phyloP scores from a whole-genome alignment of 1,140 invertebrate species.

The Bombus superbus region DNA sequence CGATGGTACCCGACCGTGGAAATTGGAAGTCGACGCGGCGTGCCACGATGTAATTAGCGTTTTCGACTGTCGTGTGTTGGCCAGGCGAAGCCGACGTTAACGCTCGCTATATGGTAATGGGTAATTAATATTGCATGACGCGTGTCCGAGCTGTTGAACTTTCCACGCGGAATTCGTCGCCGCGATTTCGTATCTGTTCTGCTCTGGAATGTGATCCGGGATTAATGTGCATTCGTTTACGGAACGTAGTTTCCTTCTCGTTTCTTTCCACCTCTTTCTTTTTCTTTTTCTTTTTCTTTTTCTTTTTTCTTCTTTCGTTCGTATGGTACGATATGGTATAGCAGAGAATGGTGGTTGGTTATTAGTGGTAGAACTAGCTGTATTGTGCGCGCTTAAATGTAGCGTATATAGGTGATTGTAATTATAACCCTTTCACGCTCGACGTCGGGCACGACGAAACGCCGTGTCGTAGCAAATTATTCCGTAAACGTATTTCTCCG shows the following conservation, averaged over 20 bases:
- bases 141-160: constrained; percentile 27
- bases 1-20: neutral
- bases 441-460: neutral
- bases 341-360: neutral
- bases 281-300: no score
- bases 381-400: neutral
- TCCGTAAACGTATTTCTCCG: neutral
- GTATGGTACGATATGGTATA: neutral
- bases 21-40: constrained; percentile 2
- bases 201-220: constrained; percentile 2
- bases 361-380: neutral
- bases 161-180: constrained; percentile 24
- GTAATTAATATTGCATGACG: constrained; percentile 37
- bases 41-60: constrained; percentile 22
- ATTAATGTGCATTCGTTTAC: neutral
- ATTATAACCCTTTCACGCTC: neutral
- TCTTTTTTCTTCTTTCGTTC: no score
- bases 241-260: neutral
- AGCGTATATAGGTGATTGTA: no score
- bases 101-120: constrained; percentile 35
- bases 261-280: neutral
- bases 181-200: constrained; percentile 21
- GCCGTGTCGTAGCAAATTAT: neutral
- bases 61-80: constrained; percentile 12
- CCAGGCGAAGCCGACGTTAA: neutral